Base-by-base conservation (phyloP, 1,140 invertebrate species). In the Trissolcus basalis region DNA sequence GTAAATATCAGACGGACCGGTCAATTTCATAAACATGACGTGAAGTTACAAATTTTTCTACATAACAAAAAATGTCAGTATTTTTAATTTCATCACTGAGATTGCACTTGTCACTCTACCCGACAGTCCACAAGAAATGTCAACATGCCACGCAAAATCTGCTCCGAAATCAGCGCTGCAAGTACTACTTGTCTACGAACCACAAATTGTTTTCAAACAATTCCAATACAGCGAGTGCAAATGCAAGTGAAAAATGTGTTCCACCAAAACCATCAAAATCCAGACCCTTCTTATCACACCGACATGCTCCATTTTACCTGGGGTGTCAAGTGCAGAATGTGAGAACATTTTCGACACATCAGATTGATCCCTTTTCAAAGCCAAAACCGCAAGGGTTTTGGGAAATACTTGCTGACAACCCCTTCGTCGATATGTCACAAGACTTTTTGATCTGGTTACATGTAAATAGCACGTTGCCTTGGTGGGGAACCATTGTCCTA, bases 401-500 rank as follows among this genome's bases (percentile, higher is more conserved):
- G 60, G 11, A 43, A 43, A 27, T 13, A 11, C 32, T 88, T 92
- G 92, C 92, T 4, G 92, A 93, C 74, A 93, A 93, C 83, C 84
- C 86, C 47, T 88, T 91, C 6, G 93, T 95, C 12, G 89, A 89
- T 74, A 89, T 89, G 61, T 86, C 91, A 44, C 93, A 96, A 87
- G 90, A 93, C 61, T 89, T 89, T 19, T 82, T 96, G 14, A 79
- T 93, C 35, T 85, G 87, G 64, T 84, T 96, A 36, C 95, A 97
- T 85, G 90, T 92, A 67, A 80, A 80, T 9, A 91, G 91, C 7
- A 93, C 94, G 2, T 82, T 96, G 13, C 93, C 95, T 45, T 97
- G 96, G 95, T 96, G 95, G 94, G 90, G 90, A 1, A 91, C 92
- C 13, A 94, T 97, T 63, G 80, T 95, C 5, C 68, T 93, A 1